Conservation (phyloP, 2,113 vertebrate genomes). For the Chamaea fasciata region DNA sequence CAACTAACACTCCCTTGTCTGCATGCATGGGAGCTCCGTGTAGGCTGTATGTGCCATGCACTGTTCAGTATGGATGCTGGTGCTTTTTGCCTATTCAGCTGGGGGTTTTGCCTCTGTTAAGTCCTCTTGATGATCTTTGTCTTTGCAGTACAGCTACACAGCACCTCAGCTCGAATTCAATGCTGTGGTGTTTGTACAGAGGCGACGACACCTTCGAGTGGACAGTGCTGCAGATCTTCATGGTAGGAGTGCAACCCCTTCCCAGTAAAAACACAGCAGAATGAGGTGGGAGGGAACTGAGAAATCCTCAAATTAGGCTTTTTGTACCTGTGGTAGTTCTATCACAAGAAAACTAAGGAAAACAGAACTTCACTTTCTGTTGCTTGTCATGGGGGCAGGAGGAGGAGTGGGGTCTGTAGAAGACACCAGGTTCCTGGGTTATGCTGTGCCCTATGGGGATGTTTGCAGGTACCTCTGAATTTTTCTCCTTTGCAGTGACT, state of each 20-base stretch:
- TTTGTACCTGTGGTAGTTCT: background rate
- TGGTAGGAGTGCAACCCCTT: constrained; percentile 66
- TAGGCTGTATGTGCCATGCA: background rate
- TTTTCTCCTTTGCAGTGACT: constrained; percentile 76
- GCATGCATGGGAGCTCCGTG: background rate
- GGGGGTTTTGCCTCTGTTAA: background rate
- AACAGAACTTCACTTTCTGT: background rate
- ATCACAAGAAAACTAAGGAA: background rate
- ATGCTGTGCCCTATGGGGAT: background rate
- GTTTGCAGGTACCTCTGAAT: background rate
- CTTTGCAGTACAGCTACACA: constrained; percentile 85
- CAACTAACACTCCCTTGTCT: background rate
- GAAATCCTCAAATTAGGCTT: background rate
- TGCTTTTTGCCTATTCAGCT: background rate
- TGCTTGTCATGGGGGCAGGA: background rate
- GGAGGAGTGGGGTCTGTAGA: background rate
- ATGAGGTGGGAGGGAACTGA: background rate
- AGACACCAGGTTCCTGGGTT: background rate
- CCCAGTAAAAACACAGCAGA: background rate
- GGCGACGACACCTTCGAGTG: constrained; percentile 84
- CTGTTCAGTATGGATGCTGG: background rate
- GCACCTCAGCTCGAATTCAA: constrained; percentile 81
- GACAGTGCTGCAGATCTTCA: constrained; percentile 87
- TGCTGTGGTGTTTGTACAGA: constrained; percentile 87
- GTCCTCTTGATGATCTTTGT: background rate